A percentile compares a stretch with the other conserved stretches of the same genome.
Evolutionary conservation across 2,113 vertebrate genomes (phyloP).

Genomic region (Myocastor coypus): DNA sequence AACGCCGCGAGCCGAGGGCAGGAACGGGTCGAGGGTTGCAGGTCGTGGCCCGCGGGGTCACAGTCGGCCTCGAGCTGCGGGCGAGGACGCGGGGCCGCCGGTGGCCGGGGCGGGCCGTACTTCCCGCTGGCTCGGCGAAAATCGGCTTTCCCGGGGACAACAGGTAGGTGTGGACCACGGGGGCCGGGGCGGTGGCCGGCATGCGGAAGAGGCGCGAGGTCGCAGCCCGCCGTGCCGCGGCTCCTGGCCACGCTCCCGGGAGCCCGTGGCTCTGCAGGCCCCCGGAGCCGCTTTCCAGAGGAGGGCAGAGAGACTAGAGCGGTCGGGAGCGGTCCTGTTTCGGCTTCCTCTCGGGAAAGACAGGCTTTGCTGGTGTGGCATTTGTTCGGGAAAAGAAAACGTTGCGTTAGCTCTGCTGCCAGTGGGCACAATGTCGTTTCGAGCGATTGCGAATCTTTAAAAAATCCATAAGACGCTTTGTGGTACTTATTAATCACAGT

Average conservation of each 20-base stretch:
- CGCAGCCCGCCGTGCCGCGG: not conserved
- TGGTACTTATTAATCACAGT: not conserved
- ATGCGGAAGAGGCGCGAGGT: conserved; percentile 22
- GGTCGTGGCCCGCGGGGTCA: not conserved
- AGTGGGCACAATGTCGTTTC: not conserved
- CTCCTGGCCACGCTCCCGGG: not conserved
- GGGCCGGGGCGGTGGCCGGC: too few relatives aligned
- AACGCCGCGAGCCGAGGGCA: too few relatives aligned
- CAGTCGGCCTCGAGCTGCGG: not conserved
- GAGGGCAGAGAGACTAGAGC: not conserved
- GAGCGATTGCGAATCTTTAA: not conserved
- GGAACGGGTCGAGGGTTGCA: not conserved
- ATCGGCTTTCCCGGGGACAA: conserved; percentile 24
- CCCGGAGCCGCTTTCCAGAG: not conserved
- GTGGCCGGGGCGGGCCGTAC: accelerated
- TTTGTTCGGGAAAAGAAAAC: not conserved
- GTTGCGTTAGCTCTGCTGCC: not conserved
- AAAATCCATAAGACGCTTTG: not conserved
- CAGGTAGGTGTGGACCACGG: conserved; percentile 61
- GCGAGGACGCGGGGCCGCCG: not conserved
- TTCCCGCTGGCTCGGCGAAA: not conserved
- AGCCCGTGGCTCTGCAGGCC: not conserved
- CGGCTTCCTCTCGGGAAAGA: not conserved
- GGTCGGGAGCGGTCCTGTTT: accelerated
- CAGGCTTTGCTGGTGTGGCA: not conserved